Evolutionary conservation across 2,797 vertebrate species (phyloP).

Genomic region (Halcyon chelicuti): DNA sequence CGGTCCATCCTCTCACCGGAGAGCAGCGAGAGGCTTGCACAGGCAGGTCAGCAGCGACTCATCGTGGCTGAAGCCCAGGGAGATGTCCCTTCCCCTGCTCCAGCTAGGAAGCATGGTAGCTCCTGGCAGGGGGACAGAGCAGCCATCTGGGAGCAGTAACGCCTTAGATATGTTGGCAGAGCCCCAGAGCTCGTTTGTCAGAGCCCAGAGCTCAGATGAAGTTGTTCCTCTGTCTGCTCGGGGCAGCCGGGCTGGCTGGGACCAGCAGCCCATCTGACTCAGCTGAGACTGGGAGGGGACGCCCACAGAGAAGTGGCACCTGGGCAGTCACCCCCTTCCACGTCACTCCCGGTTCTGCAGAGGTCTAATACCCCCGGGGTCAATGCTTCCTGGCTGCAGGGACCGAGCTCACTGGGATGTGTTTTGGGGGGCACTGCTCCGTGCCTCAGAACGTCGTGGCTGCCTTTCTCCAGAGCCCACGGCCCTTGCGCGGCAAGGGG

Average conservation of each 20-base stretch:
- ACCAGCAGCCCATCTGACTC: not conserved
- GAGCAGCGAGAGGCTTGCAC: not conserved
- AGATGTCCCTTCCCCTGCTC: not conserved
- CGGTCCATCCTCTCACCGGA: not conserved
- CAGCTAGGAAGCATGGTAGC: not conserved
- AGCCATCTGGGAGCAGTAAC: not conserved
- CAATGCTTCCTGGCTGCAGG: not conserved
- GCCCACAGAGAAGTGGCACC: too few relatives aligned
- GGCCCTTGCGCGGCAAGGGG: too few relatives aligned
- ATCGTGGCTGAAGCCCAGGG: not conserved
- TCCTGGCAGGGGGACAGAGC: not conserved
- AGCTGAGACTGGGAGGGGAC: rapidly evolving
- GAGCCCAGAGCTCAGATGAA: not conserved
- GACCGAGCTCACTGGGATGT: rapidly evolving
- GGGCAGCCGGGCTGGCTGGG: not conserved
- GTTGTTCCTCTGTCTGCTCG: not conserved
- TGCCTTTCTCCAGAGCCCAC: not conserved
- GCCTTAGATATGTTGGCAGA: not conserved
- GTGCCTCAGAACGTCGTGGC: rapidly evolving
- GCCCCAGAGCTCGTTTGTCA: not conserved
- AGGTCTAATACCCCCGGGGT: rapidly evolving
- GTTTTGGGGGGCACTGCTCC: not conserved
- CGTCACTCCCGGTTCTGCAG: rapidly evolving
- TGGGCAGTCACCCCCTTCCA: too few relatives aligned
- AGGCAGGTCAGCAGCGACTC: not conserved